phyloP scores from a whole-genome alignment of 2,113 vertebrate species.

The Axis porcinus region DNA sequence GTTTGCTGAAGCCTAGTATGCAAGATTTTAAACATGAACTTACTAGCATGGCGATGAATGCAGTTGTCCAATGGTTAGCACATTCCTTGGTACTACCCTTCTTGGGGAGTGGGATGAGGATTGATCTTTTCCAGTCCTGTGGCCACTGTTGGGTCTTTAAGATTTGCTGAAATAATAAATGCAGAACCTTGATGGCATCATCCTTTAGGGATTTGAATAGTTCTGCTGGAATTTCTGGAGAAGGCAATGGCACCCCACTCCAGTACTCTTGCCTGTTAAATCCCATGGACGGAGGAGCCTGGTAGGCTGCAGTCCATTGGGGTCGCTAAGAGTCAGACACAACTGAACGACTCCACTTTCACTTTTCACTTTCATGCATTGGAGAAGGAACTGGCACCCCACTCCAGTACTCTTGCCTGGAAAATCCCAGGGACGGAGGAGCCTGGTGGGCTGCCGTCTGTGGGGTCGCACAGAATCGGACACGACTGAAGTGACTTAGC shows the following conservation, averaged over 20 bases:
- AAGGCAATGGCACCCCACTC: not conserved
- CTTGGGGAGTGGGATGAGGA: not conserved
- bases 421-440: not conserved
- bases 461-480: not conserved
- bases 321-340: rapidly evolving
- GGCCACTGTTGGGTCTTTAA: not conserved
- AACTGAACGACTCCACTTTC: not conserved
- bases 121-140: not conserved
- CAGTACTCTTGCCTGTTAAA: not conserved
- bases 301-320: not conserved
- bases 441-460: not conserved
- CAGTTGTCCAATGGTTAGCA: not conserved
- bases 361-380: not conserved
- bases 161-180: not conserved
- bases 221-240: not conserved
- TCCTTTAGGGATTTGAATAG: not conserved
- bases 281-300: not conserved
- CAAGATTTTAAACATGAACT: not conserved
- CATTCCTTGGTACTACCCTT: not conserved
- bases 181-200: not conserved
- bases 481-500: rapidly evolving
- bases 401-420: not conserved
- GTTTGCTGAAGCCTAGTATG: not conserved
- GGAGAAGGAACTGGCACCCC: not conserved
- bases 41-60: not conserved